These are phyloP conservation scores for Callyntrura sp. DNA, from an alignment of 2,888 invertebrate species.

Conservation along the genomic window DNA sequence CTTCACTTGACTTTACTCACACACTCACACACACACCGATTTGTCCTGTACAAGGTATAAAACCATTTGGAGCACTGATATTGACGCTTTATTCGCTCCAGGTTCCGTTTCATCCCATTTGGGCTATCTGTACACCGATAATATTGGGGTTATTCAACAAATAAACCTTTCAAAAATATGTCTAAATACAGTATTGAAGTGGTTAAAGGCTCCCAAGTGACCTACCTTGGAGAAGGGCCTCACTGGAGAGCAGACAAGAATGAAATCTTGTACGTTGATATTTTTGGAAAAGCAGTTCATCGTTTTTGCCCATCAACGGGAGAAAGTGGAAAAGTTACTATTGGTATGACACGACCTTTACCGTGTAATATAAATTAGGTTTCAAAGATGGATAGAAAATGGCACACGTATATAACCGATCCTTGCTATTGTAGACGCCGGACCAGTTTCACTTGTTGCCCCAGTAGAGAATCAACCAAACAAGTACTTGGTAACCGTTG, in stretches of 20 bases:
- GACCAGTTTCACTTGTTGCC: conserved; percentile 88
- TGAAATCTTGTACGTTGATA: conserved; percentile 82
- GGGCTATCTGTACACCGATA: background rate
- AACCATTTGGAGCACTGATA: background rate
- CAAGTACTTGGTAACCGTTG: conserved; percentile 89
- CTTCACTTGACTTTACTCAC: conserved; percentile 51
- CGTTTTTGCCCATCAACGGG: conserved; percentile 81
- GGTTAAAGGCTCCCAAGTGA: conserved; percentile 69
- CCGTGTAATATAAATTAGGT: too few relatives aligned
- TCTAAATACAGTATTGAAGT: conserved; percentile 72
- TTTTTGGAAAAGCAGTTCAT: conserved; percentile 82
- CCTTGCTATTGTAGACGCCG: conserved; percentile 74
- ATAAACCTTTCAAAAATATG: conserved; percentile 54
- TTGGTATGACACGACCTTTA: too few relatives aligned
- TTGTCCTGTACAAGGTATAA: too few relatives aligned
- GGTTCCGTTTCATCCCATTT: too few relatives aligned
- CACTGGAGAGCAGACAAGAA: conserved; percentile 81
- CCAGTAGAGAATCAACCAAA: conserved; percentile 88
- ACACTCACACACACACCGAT: too few relatives aligned
- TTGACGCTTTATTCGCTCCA: background rate
- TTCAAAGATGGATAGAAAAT: too few relatives aligned
- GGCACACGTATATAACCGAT: too few relatives aligned
- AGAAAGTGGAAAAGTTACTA: conserved; percentile 75
- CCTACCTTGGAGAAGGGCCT: conserved; percentile 82
- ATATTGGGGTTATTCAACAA: background rate